Evolutionary conservation across 2,797 vertebrate genomes (phyloP), one percentile per base, ranked within the genome.

Genomic region (Poeciliopsis gracilis): DNA sequence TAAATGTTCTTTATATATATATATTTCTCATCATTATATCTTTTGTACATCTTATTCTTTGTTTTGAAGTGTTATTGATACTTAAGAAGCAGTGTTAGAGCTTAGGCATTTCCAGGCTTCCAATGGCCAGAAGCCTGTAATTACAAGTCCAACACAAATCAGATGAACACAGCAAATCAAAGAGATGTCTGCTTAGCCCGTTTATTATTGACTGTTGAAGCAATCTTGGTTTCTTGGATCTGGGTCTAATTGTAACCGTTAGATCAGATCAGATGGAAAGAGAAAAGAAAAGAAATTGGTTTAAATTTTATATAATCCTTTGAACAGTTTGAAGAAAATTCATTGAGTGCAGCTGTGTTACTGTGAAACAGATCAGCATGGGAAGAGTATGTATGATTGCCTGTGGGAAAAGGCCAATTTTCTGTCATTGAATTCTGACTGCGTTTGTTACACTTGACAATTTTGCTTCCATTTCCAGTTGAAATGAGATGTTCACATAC

Each of bases 111-210:
- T 70, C 33, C 1, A 67, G 80, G 82, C 89, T 88, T 87, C 78
- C 86, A 87, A 71, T 88, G n/a, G 83, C 83, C 81, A 84, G 76
- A 73, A 84, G 87, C 83, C 86, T 86, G 83, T 87, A 84, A 87
- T 93, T 84, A 85, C 79, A 86, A 76, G 77, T 77, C 82, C 91
- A 91, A 95, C 93, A 87, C 90, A 92, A 93, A 88, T 84, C 90
- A 90, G 91, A 93, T 92, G 78, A 94, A 93, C 87, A 85, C 89
- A 92, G 90, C 89, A 88, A 86, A 94, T 91, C 91, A 82, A 47
- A 84, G 76, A 76, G 76, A 76, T 81, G 91, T 86, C 85, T 87
- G 70, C 88, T 38, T 63, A 79, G 84, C 85, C 87, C 82, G 79
- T 77, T 85, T 84, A 85, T 85, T 84, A 85, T 63, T 83, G 73